These are phyloP conservation scores for Antheraea yamamai DNA, from an alignment of 2,888 invertebrate genomes.

Conservation along the genomic window DNA sequence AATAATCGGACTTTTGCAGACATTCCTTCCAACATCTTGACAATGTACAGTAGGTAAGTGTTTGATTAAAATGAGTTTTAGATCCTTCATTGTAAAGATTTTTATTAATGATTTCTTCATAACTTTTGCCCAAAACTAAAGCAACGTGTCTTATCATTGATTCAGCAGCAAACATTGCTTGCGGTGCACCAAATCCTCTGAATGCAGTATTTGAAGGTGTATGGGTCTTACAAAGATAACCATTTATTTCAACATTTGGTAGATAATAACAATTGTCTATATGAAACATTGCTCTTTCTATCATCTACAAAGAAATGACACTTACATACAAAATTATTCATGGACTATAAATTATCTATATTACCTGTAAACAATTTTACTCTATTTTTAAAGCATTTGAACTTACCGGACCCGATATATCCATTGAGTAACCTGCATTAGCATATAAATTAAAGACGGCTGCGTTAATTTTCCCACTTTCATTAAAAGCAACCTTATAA, in stretches of 20 bases:
- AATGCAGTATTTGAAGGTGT: slow-evolving; percentile 96
- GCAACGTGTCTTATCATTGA: slow-evolving; percentile 90
- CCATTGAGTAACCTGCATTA: slow-evolving; percentile 88
- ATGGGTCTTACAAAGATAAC: slow-evolving; percentile 93
- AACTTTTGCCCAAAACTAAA: slow-evolving; percentile 83
- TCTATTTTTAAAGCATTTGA: neutral
- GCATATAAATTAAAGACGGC: slow-evolving; percentile 84
- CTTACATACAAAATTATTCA: neutral
- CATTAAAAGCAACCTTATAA: slow-evolving; percentile 88
- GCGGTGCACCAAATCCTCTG: slow-evolving; percentile 94
- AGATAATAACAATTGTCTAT: slow-evolving; percentile 92
- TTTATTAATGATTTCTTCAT: slow-evolving; percentile 83
- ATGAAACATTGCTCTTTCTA: slow-evolving; percentile 90
- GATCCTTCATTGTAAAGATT: slow-evolving; percentile 93
- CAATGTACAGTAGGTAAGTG: slow-evolving; percentile 87
- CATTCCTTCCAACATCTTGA: slow-evolving; percentile 90
- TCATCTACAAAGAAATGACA: slow-evolving; percentile 79
- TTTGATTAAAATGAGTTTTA: slow-evolving; percentile 89
- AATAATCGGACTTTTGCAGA: slow-evolving; percentile 84
- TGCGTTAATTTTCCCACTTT: slow-evolving; percentile 85
- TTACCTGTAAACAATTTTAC: slow-evolving; percentile 5
- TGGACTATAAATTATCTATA: neutral
- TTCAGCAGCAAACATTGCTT: slow-evolving; percentile 93
- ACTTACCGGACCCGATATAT: slow-evolving; percentile 86
- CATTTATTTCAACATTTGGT: slow-evolving; percentile 85